Base-by-base conservation (phyloP, 2,113 vertebrate species). In the Apteryx mantelli region DNA sequence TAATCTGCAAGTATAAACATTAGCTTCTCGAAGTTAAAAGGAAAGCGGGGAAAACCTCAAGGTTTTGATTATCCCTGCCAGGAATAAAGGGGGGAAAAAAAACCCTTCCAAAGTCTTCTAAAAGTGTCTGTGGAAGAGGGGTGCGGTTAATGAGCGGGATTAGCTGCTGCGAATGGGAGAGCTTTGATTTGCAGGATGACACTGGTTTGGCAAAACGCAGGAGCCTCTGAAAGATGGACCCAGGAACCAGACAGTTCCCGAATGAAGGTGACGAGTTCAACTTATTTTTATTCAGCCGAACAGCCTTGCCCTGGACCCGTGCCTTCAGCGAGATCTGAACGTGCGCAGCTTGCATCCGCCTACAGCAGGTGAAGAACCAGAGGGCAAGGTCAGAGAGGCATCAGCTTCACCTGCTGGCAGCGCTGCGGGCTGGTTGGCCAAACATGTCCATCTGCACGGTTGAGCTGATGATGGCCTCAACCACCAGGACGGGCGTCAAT, bases 91-190 rank as follows among this genome's bases (percentile, higher is more conserved):
- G 64, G 48, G n/a, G 52, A 32, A 0, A 3, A 70, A 68, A 70
- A 44, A 44, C 42, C 44, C 60, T 40, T 83, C 12, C 58, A 48
- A 26, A 86, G 14, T 32, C 61, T 76, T 22, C 58, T 74, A 44
- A 5, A 65, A 90, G 76, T 60, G 64, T 69, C 61, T 1, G 0
- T 83, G 73, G 68, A 52, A 61, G 58, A 50, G 84, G 84, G 34
- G 38, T 30, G 7, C 0, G 44, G 7, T 46, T 34, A 22, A 22
- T 13, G 5, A 50, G 52, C 28, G 48, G 40, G 21, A 19, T 55
- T 73, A 0, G 0, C 70, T 65, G 32, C 68, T 4, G 1, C 2
- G 2, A 3, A 8, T 38, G 34, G 75, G 34, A 55, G 18, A 65
- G 58, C 60, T 77, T 69, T 52, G n/a, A 25, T 15, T 44, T 42